A percentile compares a stretch with the other conserved stretches of the same genome.
These are phyloP conservation scores for Ceyx erithaca DNA, from an alignment of 2,797 vertebrate genomes.

Conservation along the genomic window DNA sequence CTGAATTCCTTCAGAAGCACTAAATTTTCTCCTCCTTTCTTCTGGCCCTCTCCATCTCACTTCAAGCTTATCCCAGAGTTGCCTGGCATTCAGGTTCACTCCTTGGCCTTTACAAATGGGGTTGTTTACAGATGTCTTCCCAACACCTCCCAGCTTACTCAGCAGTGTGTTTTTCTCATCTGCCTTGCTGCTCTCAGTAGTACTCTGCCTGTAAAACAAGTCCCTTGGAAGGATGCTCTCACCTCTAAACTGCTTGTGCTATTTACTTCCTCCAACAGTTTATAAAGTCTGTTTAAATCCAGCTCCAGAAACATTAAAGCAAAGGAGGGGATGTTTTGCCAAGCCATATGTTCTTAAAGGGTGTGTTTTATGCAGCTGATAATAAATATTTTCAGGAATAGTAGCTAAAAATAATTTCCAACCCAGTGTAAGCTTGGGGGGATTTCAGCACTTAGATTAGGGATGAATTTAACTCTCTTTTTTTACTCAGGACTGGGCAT, in stretches of 20 bases:
- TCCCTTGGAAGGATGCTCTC: not conserved
- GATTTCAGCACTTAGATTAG: constrained; percentile 9
- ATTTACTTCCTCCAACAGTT: constrained; percentile 24
- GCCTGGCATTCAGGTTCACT: constrained; percentile 10
- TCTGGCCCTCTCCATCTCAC: not conserved
- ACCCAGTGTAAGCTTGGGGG: not conserved
- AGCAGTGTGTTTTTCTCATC: not conserved
- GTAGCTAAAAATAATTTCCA: not conserved
- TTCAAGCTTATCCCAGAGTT: constrained; percentile 26
- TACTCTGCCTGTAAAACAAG: not conserved
- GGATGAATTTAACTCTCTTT: not conserved
- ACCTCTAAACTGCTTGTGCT: not conserved
- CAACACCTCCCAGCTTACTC: not conserved
- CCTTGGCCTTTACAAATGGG: constrained; percentile 19
- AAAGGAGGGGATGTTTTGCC: constrained; percentile 20
- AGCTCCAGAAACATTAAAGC: constrained; percentile 30
- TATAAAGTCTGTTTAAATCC: not conserved
- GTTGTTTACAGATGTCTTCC: constrained; percentile 44
- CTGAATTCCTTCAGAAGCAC: constrained; percentile 7
- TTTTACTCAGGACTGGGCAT: not conserved
- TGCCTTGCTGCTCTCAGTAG: not conserved
- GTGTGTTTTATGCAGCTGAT: constrained; percentile 38
- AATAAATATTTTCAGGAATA: constrained; percentile 44
- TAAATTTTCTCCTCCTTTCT: constrained; percentile 50
- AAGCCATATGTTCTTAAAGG: constrained; percentile 47